Conservation (phyloP, 2,888 invertebrate genomes). For the Timandra comae region DNA sequence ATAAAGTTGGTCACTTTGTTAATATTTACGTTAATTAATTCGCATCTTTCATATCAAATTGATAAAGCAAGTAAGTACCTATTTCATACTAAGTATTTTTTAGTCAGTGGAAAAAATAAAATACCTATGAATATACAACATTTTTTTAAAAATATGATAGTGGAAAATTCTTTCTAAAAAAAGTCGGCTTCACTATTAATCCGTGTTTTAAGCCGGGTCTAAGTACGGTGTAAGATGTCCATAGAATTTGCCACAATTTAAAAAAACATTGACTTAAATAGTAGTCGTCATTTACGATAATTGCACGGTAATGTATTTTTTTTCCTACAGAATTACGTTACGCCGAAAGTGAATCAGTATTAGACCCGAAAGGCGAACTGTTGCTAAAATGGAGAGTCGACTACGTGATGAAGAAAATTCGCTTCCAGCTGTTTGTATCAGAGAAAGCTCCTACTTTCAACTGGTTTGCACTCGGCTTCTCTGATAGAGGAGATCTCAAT, state of each 20-base stretch:
- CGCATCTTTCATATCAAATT: slow-evolving; percentile 39
- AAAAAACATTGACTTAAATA: too few relatives aligned
- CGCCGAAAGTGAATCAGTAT: slow-evolving; percentile 58
- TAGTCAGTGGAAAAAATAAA: too few relatives aligned
- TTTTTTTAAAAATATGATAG: too few relatives aligned
- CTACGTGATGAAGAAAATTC: slow-evolving; percentile 45
- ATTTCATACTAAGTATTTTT: too few relatives aligned
- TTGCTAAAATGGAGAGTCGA: slow-evolving; percentile 60
- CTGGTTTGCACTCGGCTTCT: slow-evolving; percentile 93
- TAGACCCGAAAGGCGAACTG: slow-evolving; percentile 59
- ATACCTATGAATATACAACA: too few relatives aligned
- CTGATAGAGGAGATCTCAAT: slow-evolving; percentile 83
- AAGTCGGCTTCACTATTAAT: too few relatives aligned
- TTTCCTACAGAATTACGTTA: slow-evolving; percentile 30
- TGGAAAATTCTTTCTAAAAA: too few relatives aligned
- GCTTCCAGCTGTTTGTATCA: slow-evolving; percentile 72
- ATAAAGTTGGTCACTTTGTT: slow-evolving; percentile 33
- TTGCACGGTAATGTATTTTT: too few relatives aligned
- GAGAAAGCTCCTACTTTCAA: slow-evolving; percentile 58
- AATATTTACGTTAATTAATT: slow-evolving; percentile 37
- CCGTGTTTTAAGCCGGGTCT: too few relatives aligned
- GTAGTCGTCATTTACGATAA: too few relatives aligned
- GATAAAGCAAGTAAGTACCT: slow-evolving; percentile 41
- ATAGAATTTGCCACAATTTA: too few relatives aligned
- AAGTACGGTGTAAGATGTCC: too few relatives aligned